A percentile compares a stretch with the other conserved stretches of the same genome.
Conservation (phyloP, 1,140 invertebrate species). For the Mercenaria mercenaria region DNA sequence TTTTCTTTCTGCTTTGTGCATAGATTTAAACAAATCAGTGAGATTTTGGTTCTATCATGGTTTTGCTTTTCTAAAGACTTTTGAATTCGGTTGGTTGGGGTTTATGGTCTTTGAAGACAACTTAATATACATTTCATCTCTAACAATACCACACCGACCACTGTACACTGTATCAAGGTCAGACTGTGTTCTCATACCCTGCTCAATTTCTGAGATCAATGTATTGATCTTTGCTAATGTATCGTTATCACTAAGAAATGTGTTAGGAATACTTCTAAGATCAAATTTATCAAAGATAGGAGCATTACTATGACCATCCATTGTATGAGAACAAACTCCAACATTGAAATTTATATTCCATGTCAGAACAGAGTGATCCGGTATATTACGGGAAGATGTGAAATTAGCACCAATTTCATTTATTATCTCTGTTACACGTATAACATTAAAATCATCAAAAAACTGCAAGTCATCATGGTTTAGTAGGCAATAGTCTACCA, state of each 20-base stretch:
- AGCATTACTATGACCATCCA: not conserved
- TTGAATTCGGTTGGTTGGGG: not conserved
- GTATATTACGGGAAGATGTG: not conserved
- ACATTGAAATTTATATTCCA: not conserved
- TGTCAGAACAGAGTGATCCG: not conserved
- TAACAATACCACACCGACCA: not conserved
- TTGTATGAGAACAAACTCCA: not conserved
- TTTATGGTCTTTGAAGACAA: not conserved
- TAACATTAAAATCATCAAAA: conserved; percentile 9
- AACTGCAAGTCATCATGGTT: not conserved
- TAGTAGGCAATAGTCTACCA: conserved; percentile 31
- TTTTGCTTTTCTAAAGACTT: not conserved
- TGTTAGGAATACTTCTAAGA: not conserved
- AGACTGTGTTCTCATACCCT: not conserved
- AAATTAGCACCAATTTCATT: not conserved
- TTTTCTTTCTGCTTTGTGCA: not conserved
- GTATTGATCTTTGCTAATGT: too few relatives aligned
- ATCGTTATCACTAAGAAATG: not conserved
- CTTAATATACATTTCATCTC: conserved; percentile 4
- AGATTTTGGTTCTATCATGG: not conserved
- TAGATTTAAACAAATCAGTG: not conserved
- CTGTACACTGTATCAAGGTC: conserved; percentile 2
- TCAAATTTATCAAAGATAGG: conserved; percentile 19
- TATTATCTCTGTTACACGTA: not conserved
- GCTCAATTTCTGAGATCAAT: not conserved